These are phyloP conservation scores for Scalopus aquaticus DNA, from an alignment of 2,113 vertebrate species.

Conservation along the genomic window DNA sequence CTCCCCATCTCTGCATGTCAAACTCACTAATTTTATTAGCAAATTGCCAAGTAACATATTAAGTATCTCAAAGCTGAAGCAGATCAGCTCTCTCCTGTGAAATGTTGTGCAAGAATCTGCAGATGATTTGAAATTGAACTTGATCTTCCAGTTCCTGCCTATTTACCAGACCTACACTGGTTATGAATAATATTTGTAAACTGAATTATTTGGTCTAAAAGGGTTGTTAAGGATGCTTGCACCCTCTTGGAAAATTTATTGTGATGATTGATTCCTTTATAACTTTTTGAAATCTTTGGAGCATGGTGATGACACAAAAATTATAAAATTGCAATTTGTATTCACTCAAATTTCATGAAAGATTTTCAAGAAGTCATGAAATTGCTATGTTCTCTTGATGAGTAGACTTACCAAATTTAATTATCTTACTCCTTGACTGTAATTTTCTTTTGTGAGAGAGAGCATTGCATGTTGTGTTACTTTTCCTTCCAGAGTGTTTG, in stretches of 20 bases:
- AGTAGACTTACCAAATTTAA: background rate
- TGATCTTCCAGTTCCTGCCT: background rate
- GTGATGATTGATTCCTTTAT: background rate
- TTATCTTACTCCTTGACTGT: slow-evolving; percentile 21
- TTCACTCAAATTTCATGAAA: background rate
- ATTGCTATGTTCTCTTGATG: background rate
- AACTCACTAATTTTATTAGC: slow-evolving; percentile 9
- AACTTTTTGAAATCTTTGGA: background rate
- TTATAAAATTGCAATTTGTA: background rate
- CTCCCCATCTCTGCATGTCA: background rate
- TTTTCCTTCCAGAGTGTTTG: background rate
- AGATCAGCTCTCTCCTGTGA: background rate
- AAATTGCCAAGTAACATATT: background rate
- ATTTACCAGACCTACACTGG: background rate
- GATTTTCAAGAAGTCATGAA: slow-evolving; percentile 2
- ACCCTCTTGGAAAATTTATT: background rate
- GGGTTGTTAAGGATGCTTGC: background rate
- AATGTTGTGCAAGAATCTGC: slow-evolving; percentile 6
- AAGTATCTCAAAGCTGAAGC: background rate
- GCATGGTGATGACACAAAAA: background rate
- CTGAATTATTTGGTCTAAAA: background rate
- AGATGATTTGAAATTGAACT: background rate
- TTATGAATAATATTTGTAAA: background rate
- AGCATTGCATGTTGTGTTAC: background rate
- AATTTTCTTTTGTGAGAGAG: background rate